Percentiles rank a stretch among this genome's conserved stretches.
These are phyloP conservation scores for Chirona hameri DNA, from an alignment of 2,888 invertebrate genomes.

Conservation along the genomic window DNA sequence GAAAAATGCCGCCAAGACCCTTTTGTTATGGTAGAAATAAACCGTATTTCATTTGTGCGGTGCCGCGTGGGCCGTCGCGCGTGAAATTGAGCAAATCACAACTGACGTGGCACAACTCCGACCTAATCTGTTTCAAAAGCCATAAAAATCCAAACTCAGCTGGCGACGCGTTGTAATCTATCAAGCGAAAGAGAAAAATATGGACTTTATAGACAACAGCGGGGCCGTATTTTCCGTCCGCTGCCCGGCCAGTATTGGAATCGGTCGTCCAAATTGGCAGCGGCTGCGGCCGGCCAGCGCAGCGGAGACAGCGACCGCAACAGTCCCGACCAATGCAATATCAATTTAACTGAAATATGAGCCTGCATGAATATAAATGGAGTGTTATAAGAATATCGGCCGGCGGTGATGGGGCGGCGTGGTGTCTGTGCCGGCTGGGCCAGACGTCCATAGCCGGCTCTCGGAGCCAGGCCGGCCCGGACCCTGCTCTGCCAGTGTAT, in stretches of 20 bases:
- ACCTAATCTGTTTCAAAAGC: conserved; percentile 26
- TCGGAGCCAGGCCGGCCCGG: neutral
- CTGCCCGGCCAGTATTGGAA: neutral
- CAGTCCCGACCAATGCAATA: conserved; percentile 1
- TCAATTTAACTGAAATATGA: conserved; percentile 26
- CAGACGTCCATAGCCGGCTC: neutral
- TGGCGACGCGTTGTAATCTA: neutral
- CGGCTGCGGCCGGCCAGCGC: neutral
- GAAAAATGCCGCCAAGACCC: conserved; percentile 29
- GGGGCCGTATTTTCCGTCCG: neutral
- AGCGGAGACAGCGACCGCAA: neutral
- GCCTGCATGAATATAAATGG: conserved; percentile 25
- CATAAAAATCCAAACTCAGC: conserved; percentile 9
- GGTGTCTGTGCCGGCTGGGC: neutral
- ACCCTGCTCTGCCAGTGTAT: too few species aligned
- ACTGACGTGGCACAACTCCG: conserved; percentile 26
- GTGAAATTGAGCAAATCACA: conserved; percentile 28
- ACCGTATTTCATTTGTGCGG: conserved; percentile 28
- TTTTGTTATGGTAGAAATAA: conserved; percentile 29
- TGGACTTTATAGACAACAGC: conserved; percentile 24
- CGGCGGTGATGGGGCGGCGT: neutral
- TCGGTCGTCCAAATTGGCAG: neutral
- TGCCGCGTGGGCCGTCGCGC: conserved; percentile 6
- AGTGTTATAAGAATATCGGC: conserved; percentile 22
- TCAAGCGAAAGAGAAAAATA: conserved; percentile 25